These are phyloP conservation scores for Darevskia nairensis DNA, from an alignment of 2,797 vertebrate genomes.

Conservation along the genomic window DNA sequence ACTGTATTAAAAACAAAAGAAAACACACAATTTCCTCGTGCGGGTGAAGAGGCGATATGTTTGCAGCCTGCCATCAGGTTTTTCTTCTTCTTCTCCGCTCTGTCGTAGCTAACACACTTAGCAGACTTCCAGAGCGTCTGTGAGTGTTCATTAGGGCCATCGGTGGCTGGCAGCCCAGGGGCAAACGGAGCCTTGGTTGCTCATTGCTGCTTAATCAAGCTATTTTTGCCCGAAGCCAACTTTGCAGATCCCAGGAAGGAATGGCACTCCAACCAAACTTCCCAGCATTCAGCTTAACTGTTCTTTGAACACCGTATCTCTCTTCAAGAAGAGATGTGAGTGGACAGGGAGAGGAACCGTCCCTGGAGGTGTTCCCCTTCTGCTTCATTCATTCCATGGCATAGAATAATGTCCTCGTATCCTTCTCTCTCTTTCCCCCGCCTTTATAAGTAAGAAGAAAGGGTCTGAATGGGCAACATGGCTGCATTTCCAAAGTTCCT, in stretches of 20 bases:
- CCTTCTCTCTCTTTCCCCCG: too few species aligned
- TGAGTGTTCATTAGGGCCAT: not conserved
- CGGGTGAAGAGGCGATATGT: not conserved
- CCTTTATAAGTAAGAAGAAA: not conserved
- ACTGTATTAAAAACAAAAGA: not conserved
- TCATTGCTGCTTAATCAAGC: not conserved
- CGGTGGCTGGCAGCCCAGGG: not conserved
- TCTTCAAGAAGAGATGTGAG: not conserved
- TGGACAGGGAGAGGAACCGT: too few species aligned
- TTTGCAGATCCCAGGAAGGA: not conserved
- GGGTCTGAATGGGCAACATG: not conserved
- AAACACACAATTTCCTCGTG: not conserved
- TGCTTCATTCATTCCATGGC: not conserved
- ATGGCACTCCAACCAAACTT: not conserved
- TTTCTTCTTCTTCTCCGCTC: too few species aligned
- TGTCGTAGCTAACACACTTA: not conserved
- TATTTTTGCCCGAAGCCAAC: not conserved
- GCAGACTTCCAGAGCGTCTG: not conserved
- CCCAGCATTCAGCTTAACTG: not conserved
- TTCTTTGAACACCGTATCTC: not conserved
- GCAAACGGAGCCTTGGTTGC: not conserved
- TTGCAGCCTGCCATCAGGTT: not conserved
- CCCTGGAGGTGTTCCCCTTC: not conserved
- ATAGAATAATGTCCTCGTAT: not conserved
- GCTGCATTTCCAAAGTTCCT: not conserved